Conservation (phyloP, 2,797 vertebrate species). For the Telmatherina bonti region DNA sequence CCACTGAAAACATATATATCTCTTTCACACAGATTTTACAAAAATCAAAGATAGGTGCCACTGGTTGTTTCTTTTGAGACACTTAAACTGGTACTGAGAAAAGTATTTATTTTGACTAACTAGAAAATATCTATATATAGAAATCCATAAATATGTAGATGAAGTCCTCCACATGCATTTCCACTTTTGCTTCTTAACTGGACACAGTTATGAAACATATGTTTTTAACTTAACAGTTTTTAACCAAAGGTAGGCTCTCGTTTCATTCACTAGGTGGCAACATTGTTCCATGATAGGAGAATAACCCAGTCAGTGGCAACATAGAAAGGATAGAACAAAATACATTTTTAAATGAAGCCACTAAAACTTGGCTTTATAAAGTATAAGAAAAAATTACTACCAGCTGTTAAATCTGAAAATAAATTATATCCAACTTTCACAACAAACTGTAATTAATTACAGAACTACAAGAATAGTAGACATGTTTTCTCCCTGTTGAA, state of each 20-base stretch:
- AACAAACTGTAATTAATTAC: background rate
- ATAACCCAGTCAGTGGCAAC: background rate
- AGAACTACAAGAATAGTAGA: background rate
- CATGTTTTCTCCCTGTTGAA: slow-evolving; percentile 5
- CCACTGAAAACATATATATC: background rate
- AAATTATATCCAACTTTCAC: background rate
- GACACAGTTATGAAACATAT: too few relatives aligned
- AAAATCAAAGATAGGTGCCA: background rate
- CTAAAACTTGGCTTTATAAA: background rate
- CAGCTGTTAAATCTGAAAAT: background rate
- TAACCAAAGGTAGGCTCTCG: background rate
- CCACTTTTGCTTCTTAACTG: background rate
- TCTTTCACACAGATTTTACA: background rate
- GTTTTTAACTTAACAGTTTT: too few relatives aligned
- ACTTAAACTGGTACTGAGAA: background rate
- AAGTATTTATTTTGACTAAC: background rate
- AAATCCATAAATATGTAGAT: background rate
- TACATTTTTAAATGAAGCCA: too few relatives aligned
- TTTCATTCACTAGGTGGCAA: slow-evolving; percentile 56
- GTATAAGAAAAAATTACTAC: background rate
- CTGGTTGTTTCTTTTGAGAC: background rate
- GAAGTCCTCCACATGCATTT: background rate
- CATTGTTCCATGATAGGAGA: slow-evolving; percentile 17
- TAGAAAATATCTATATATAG: background rate
- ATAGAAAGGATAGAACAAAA: too few relatives aligned